Base-by-base conservation (phyloP, 2,888 invertebrate genomes). In the Neoscelio sp. region DNA sequence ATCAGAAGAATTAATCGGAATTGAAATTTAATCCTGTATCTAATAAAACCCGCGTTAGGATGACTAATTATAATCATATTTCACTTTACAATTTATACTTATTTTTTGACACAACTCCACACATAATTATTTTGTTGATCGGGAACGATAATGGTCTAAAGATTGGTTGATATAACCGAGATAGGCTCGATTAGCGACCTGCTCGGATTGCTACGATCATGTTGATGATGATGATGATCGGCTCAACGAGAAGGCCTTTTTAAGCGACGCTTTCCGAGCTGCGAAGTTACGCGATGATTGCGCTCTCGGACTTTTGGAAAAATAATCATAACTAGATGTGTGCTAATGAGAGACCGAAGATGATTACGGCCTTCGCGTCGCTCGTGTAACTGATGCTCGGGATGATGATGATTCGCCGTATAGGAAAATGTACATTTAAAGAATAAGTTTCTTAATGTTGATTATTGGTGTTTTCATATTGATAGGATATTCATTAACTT, bases 121-220 rank as follows among this genome's bases (percentile, higher is more conserved):
- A 44, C 48, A 80, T 86, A 87, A 88, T 87, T 86, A 76, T 42
- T 84, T 77, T 78, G 65, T 64, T 60, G 83, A 83, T 85, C 82
- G 80, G 82, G 83, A 85, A 85, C 84, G 85, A 87, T 87, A 84
- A 86, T 80, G 86, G 83, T 86, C 82, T 30, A 70, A 83, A 86
- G 82, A 84, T 86, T 80, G 80, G 83, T 82, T 85, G 84, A 87
- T 86, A 85, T 85, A 86, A 88, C 87, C 81, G 83, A 83, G 79
- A 85, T 86, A 86, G 87, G 83, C 82, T 84, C 75, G 74, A 81
- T 82, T 84, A 84, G 83, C 74, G 73, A 64, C 42, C 12, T 42
- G 67, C 56, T 46, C 52, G 15, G 20, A 74, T 74, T 40, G 33
- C 70, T 6, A 13, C 20, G 64, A 58, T 58, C 58, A 52, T 4